These are phyloP conservation scores for Myrmecophaga tridactyla DNA, from an alignment of 2,113 vertebrate species.

Conservation along the genomic window DNA sequence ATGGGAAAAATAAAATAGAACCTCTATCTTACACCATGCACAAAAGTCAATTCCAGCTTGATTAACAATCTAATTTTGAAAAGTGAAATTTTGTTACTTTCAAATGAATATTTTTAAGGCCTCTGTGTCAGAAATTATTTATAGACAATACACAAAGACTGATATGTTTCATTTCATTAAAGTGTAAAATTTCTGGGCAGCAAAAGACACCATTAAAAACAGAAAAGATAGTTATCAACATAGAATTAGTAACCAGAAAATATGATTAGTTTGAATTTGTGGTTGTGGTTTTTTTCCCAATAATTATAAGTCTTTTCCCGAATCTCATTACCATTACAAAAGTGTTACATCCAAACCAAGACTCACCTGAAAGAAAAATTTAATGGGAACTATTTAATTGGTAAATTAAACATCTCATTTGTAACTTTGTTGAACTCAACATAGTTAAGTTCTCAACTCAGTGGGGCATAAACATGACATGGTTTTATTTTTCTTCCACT, in stretches of 20 bases:
- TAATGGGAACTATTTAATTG: not conserved
- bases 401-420: not conserved
- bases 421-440: not conserved
- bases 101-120: not conserved
- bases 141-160: not conserved
- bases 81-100: not conserved
- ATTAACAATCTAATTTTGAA: not conserved
- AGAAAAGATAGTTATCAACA: not conserved
- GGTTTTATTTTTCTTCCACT: not conserved
- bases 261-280: not conserved
- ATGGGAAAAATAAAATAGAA: too few species aligned
- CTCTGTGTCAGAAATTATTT: not conserved
- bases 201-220: not conserved
- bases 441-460: not conserved
- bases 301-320: not conserved
- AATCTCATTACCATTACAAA: not conserved
- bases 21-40: too few species aligned
- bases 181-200: not conserved
- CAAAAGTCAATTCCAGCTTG: too few species aligned
- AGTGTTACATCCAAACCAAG: not conserved
- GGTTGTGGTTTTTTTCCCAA: not conserved
- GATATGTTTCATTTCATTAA: not conserved
- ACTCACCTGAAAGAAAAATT: not conserved
- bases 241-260: too few species aligned
- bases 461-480: not conserved